A percentile compares a stretch with the other conserved stretches of the same genome.
Conservation (phyloP, 2,797 vertebrate genomes). For the Nyctibius grandis region DNA sequence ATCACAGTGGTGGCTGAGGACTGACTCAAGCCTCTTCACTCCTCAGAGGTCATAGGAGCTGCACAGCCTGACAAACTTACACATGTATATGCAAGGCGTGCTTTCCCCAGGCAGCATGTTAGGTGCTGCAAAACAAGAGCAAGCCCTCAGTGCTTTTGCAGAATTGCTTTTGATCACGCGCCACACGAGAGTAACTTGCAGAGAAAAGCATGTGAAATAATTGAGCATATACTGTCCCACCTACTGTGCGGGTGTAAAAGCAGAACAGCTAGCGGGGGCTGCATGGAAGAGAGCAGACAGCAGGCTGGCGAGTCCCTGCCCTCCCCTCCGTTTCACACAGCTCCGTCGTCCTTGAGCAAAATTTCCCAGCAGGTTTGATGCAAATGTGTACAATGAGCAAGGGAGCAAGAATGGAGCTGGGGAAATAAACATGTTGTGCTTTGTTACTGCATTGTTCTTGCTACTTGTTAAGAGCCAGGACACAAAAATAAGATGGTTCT, state of each 20-base stretch:
- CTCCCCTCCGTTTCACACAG: background rate
- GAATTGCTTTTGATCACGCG: background rate
- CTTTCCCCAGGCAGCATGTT: background rate
- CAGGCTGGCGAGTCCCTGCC: fast-evolving
- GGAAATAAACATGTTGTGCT: background rate
- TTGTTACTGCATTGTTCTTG: background rate
- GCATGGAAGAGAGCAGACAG: background rate
- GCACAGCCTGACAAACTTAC: background rate
- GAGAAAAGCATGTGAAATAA: background rate
- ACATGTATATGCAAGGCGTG: background rate
- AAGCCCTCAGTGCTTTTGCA: background rate
- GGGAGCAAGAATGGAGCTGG: background rate
- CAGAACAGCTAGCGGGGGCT: background rate
- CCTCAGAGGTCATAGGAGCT: background rate
- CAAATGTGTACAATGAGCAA: background rate
- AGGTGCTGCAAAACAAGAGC: background rate
- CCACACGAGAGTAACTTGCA: background rate
- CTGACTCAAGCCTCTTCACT: background rate
- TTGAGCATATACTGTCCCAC: background rate
- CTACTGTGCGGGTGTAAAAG: background rate
- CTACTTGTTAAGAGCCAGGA: background rate
- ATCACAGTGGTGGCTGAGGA: background rate
- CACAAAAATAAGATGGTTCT: background rate
- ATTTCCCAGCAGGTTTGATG: background rate
- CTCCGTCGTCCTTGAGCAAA: background rate